Conservation (phyloP, 2,888 invertebrate genomes). For the Digitonthophagus gazella region DNA sequence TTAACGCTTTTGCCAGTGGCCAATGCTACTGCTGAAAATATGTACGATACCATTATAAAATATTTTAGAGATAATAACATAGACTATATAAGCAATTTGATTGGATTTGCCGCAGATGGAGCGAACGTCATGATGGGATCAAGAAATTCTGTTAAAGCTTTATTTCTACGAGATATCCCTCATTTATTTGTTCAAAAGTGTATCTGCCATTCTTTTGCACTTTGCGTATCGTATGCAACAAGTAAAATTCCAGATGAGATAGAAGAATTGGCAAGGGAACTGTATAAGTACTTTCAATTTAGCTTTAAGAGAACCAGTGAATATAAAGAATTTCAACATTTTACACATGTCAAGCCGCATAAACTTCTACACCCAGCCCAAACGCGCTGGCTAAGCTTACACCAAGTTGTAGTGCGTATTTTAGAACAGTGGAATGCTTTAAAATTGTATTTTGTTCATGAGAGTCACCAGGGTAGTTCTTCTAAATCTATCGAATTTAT, state of each 20-base stretch:
- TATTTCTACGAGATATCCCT: conserved; percentile 1
- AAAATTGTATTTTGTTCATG: neutral
- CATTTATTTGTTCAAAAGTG: neutral
- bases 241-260: neutral
- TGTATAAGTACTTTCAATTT: conserved; percentile 7
- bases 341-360: neutral
- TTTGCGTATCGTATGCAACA: conserved; percentile 9
- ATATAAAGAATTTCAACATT: neutral
- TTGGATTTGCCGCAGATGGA: conserved; percentile 5
- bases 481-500: neutral
- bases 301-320: neutral
- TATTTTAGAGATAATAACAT: neutral
- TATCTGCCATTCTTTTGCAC: conserved; percentile 3
- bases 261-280: neutral
- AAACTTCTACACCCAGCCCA: neutral
- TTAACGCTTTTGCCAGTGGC: conserved; percentile 1
- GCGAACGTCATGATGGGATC: conserved; percentile 1
- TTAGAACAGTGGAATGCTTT: conserved; percentile 10
- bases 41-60: neutral
- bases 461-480: neutral
- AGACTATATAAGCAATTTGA: neutral
- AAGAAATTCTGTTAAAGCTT: neutral
- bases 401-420: conserved; percentile 3
- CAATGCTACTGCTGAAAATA: conserved; percentile 3
- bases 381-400: conserved; percentile 1